Evolutionary conservation across 1,140 invertebrate genomes (phyloP), one percentile per base, ranked within the genome.

Genomic region (Aphelenchoides besseyi): DNA sequence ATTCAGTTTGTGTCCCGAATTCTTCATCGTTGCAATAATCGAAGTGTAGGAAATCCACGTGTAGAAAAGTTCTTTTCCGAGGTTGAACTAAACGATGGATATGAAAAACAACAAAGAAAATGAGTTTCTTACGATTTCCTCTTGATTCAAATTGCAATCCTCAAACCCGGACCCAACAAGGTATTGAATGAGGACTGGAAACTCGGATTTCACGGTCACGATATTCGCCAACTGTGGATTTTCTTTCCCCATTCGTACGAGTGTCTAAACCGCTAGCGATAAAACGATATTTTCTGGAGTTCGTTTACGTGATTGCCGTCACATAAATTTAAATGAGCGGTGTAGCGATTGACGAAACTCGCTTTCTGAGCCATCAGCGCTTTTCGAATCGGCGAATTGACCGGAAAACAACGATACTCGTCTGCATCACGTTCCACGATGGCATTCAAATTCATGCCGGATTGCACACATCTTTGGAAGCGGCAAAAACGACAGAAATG

Each of bases 241-340:
- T 5, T 59, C 55, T 28, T 33, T 29, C 12, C 55, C 55, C 55
- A 59, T 59, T 5, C 55, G 55, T 28, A 59, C 55, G 41, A 48
- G 41, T 12, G 41, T 23, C 41, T 48, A 23, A 48, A 48, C 41
- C 12, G 41, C 23, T 23, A 48, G 41, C 12, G 12, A 48, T 12
- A 16, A 23, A 48, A 48, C 23, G 41, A 48, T 12, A 48, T n/a
- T n/a, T n/a, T n/a, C n/a, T n/a, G 23, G 41, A 48, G 23, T 16
- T 12, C 12, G 23, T 33, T 28, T 8, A 8, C 18, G 55, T 59
- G 55, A 18, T 59, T 59, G 55, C 55, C 55, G 5, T 12, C 55
- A 59, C 55, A 59, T 8, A 5, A 8, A 8, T 33, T 28, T 23
- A 59, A 33, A 8, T 59, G 55, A 33, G 55, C 5, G 18, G 55